phyloP scores from a whole-genome alignment of 1,140 invertebrate genomes.

The Yoshiicerus persimilis region DNA sequence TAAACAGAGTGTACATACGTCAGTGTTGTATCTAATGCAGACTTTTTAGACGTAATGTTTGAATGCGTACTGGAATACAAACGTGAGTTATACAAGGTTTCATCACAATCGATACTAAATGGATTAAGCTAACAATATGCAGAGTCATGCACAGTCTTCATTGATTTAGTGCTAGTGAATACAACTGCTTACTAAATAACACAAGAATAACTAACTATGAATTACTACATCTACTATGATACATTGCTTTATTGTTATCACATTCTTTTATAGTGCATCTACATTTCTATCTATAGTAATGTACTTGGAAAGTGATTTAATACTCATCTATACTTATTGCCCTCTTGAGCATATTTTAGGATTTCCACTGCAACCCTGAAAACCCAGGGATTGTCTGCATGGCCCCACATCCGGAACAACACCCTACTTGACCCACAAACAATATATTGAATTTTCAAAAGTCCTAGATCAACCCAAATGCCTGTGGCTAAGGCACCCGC shows the following conservation, averaged over 20 bases:
- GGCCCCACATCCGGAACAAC: no score
- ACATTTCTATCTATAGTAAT: not conserved
- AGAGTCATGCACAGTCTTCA: not conserved
- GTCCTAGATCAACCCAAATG: no score
- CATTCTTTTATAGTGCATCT: not conserved
- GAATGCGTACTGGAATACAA: not conserved
- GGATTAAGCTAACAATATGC: constrained; percentile 1
- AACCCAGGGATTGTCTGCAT: no score
- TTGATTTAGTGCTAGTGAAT: not conserved
- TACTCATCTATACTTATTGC: no score
- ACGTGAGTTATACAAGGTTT: constrained; percentile 13
- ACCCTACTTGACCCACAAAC: no score
- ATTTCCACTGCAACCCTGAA: no score
- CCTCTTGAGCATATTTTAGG: no score
- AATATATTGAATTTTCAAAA: no score
- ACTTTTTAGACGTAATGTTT: not conserved
- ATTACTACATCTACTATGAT: not conserved
- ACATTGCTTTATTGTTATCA: not conserved
- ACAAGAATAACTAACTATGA: not conserved
- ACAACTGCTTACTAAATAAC: not conserved
- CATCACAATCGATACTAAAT: not conserved
- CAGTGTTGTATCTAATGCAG: not conserved
- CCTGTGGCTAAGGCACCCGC: no score
- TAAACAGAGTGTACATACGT: not conserved
- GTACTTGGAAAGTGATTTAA: not conserved